A percentile compares a stretch with the other conserved stretches of the same genome.
Evolutionary conservation across 2,888 invertebrate species (phyloP).

Genomic region (Pristionchus japonicus): DNA sequence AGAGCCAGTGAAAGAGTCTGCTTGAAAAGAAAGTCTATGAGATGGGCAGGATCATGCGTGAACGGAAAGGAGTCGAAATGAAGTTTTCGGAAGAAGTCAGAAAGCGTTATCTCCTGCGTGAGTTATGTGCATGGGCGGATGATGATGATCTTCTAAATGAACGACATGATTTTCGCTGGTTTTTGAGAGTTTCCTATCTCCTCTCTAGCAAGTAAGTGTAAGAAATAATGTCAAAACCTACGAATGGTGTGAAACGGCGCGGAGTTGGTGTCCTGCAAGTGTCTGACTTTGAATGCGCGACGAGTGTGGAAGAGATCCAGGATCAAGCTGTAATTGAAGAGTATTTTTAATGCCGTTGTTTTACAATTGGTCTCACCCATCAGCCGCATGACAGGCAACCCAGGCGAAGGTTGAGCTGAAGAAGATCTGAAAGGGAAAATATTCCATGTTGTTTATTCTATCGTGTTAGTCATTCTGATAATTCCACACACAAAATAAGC

Average conservation of each 20-base stretch:
- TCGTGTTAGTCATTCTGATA: not conserved
- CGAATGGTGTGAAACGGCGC: conserved; percentile 14
- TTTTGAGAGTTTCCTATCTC: not conserved
- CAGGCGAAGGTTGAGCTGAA: conserved; percentile 30
- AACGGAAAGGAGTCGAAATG: not conserved
- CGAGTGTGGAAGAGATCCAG: conserved; percentile 41
- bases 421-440: not conserved
- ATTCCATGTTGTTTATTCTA: not conserved
- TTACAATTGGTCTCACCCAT: not conserved
- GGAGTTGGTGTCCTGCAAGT: not conserved
- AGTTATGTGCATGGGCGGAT: not conserved
- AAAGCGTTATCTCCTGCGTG: not conserved
- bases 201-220: not conserved
- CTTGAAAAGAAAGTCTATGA: no score
- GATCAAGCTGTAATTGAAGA: not conserved
- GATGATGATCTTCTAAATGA: not conserved
- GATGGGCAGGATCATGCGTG: not conserved
- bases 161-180: not conserved
- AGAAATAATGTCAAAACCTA: not conserved
- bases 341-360: not conserved
- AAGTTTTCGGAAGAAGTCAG: not conserved
- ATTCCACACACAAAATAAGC: not conserved
- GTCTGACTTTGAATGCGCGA: not conserved
- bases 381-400: conserved; percentile 39
- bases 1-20: no score